A percentile compares a stretch with the other conserved stretches of the same genome.
Conservation (phyloP, 2,113 vertebrate genomes). For the Murina feae region DNA sequence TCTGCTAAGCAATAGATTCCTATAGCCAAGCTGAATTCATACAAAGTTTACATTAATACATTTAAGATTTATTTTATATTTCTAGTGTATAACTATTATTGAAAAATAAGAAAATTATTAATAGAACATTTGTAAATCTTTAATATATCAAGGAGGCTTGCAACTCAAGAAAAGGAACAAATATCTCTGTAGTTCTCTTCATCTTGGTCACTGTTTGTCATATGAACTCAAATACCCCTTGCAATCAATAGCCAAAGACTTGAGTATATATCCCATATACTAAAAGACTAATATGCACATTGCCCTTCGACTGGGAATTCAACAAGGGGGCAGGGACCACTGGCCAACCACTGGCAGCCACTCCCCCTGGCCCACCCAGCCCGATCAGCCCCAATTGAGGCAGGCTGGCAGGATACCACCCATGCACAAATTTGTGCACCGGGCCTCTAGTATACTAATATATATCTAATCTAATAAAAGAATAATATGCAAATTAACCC, state of each 20-base stretch:
- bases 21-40: background rate
- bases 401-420: too few species aligned
- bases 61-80: constrained; percentile 28
- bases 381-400: too few species aligned
- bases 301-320: too few species aligned
- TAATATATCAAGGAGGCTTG: constrained; percentile 16
- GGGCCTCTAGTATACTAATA: too few species aligned
- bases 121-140: background rate
- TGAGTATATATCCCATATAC: background rate
- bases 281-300: too few species aligned
- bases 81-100: background rate
- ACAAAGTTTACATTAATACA: constrained; percentile 9
- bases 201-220: background rate
- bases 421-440: too few species aligned
- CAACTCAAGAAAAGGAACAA: background rate
- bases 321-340: too few species aligned
- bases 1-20: background rate
- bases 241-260: background rate
- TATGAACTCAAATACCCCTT: background rate
- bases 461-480: too few species aligned
- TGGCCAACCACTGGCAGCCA: too few species aligned
- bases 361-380: too few species aligned
- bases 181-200: background rate
- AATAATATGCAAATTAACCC: too few species aligned
- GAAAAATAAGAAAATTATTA: constrained; percentile 12